phyloP scores from a whole-genome alignment of 2,797 vertebrate species.

The Acanthurus leucopareius region DNA sequence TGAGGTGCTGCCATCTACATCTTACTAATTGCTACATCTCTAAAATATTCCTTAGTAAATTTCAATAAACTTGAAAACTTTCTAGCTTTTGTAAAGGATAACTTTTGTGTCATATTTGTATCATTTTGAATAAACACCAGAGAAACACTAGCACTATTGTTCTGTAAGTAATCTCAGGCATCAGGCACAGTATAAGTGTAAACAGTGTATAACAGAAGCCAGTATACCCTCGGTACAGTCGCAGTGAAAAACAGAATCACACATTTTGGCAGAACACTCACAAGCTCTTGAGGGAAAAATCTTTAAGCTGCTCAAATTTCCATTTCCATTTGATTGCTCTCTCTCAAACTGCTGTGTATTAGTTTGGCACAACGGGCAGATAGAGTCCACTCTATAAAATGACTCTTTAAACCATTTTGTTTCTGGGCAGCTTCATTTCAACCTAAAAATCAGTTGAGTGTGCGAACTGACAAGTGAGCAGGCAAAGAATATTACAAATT shows the following conservation, averaged over 20 bases:
- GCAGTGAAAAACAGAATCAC: conserved; percentile 55
- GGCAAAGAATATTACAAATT: conserved; percentile 57
- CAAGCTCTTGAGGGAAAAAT: conserved; percentile 70
- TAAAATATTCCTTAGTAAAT: not conserved
- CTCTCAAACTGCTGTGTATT: conserved; percentile 72
- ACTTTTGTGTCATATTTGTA: not conserved
- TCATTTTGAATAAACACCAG: conserved; percentile 24
- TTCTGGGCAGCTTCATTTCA: conserved; percentile 77
- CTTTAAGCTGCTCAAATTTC: conserved; percentile 79
- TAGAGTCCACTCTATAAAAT: conserved; percentile 70
- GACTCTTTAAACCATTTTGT: conserved; percentile 71
- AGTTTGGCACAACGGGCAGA: conserved; percentile 70
- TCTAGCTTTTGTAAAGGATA: not conserved
- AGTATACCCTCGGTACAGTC: conserved; percentile 33
- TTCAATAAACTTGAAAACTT: not conserved
- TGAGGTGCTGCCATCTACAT: not conserved
- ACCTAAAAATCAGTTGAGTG: conserved; percentile 71
- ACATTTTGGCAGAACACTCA: conserved; percentile 72
- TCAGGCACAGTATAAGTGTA: conserved; percentile 37
- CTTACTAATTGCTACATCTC: not conserved
- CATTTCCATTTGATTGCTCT: conserved; percentile 77
- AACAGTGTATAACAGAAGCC: conserved; percentile 61
- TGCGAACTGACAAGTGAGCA: conserved; percentile 65
- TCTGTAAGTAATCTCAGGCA: conserved; percentile 41
- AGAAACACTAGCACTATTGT: conserved; percentile 36